Base-by-base conservation (phyloP, 2,888 invertebrate species). In the Hypselothyrea guttata region DNA sequence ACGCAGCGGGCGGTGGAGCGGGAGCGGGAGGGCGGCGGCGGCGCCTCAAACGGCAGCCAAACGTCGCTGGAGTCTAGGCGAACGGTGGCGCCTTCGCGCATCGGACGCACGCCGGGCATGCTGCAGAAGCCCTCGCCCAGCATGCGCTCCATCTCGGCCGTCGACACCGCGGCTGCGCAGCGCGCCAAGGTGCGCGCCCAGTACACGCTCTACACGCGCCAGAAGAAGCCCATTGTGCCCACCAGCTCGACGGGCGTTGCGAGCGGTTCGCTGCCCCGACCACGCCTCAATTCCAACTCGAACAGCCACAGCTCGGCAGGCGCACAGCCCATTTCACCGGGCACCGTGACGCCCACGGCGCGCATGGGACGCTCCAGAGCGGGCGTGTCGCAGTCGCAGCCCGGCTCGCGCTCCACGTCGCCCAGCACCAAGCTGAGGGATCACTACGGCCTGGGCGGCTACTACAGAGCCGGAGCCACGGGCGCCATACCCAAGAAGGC, bases 341-440 rank as follows among this genome's bases (percentile, higher is more conserved):
- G 76, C 16, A 31, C 63, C 4, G 61, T 57, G 22, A 90, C 85
- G 8, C 75, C 86, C 1, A 71, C 86, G 2, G 41, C 72, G 4
- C 93, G 92, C 73, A 93, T 91, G 74, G 70, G 70, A 13, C 38
- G 70, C 2, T 44, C 70, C 1, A 92, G 94, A 15, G 92, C 95
- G 1, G 95, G 96, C 11, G 94, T 96, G 8, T 97, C 97, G 1
- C 98, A 98, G 91, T 98, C 97, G 37, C 98, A 98, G 91, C 98
- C 98, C 5, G 96, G 96, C 42, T 98, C 98, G 75, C 92, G 98
- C 34, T 97, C 97, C 3, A 96, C 96, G 47, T 98, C 98, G 0
- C 98, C 98, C 0, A 96, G 97, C 54, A 96, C 97, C 0, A 93
- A 97, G 64, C 90, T 95, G 69, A 93, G 94, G 55, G 95, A 95